Evolutionary conservation across 1,140 invertebrate species (phyloP).

Genomic region (Saccostrea cuccullata): DNA sequence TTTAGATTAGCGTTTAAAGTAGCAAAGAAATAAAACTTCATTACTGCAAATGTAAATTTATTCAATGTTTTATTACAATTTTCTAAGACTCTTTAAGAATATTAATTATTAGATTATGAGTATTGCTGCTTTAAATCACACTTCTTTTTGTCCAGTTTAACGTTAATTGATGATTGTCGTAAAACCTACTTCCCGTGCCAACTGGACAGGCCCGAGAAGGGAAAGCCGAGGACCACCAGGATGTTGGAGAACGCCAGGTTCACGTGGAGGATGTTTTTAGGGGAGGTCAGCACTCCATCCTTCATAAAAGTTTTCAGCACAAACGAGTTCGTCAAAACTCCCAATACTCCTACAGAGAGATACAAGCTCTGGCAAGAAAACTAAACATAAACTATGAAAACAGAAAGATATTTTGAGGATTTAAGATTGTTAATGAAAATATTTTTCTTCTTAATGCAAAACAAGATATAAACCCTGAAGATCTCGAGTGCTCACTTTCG

Average conservation of each 20-base stretch:
- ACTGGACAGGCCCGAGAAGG: slow-evolving; percentile 64
- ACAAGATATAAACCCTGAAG: background rate
- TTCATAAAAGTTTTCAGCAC: slow-evolving; percentile 59
- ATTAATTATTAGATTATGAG: background rate
- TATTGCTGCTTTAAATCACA: no score
- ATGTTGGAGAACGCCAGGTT: slow-evolving; percentile 65
- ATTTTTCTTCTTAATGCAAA: background rate
- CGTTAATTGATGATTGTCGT: no score
- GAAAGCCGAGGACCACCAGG: slow-evolving; percentile 58
- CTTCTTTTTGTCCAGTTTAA: no score
- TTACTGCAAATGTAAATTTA: background rate
- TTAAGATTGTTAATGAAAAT: background rate
- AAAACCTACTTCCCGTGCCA: slow-evolving; percentile 65
- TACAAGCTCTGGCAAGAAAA: background rate
- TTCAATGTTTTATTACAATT: background rate
- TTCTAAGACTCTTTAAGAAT: background rate
- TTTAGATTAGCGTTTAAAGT: background rate
- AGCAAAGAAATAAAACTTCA: background rate
- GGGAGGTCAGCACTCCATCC: slow-evolving; percentile 54
- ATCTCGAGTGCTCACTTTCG: no score
- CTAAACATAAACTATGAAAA: no score
- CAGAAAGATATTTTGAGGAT: background rate
- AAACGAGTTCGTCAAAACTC: slow-evolving; percentile 58
- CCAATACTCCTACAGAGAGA: slow-evolving; percentile 53
- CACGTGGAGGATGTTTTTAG: slow-evolving; percentile 62